phyloP scores from a whole-genome alignment of 2,888 invertebrate genomes.

The Horisme vitalbata region DNA sequence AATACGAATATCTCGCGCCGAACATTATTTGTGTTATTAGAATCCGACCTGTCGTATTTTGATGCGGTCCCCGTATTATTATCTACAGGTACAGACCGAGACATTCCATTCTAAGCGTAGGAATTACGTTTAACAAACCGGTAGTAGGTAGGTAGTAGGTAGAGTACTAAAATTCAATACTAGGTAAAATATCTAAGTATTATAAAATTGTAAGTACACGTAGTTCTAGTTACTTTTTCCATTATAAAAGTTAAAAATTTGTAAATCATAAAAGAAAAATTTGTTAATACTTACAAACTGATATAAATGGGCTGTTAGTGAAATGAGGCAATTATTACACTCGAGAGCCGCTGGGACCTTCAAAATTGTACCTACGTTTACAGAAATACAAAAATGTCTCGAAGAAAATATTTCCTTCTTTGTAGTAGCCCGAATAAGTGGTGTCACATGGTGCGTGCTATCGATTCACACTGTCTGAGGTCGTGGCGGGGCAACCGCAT shows the following conservation, averaged over 20 bases:
- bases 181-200: no score
- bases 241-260: no score
- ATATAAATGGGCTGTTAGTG: conserved; percentile 6
- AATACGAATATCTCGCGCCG: conserved; percentile 40
- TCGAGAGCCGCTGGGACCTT: conserved; percentile 6
- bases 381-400: neutral
- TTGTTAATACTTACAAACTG: conserved; percentile 1
- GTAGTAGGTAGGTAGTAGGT: no score
- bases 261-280: no score
- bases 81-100: neutral
- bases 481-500: conserved; percentile 47
- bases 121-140: no score
- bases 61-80: neutral
- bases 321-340: conserved; percentile 9
- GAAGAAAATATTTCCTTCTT: conserved; percentile 13
- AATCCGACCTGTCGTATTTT: conserved; percentile 29
- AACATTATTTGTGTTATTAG: conserved; percentile 49
- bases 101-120: no score
- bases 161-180: no score
- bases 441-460: conserved; percentile 50
- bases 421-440: conserved; percentile 31
- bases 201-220: no score
- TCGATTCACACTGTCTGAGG: conserved; percentile 53
- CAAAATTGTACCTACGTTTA: conserved; percentile 1
- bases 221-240: no score